A percentile compares a stretch with the other conserved stretches of the same genome.
phyloP scores from a whole-genome alignment of 2,797 vertebrate species.

The Oryzias sinensis region DNA sequence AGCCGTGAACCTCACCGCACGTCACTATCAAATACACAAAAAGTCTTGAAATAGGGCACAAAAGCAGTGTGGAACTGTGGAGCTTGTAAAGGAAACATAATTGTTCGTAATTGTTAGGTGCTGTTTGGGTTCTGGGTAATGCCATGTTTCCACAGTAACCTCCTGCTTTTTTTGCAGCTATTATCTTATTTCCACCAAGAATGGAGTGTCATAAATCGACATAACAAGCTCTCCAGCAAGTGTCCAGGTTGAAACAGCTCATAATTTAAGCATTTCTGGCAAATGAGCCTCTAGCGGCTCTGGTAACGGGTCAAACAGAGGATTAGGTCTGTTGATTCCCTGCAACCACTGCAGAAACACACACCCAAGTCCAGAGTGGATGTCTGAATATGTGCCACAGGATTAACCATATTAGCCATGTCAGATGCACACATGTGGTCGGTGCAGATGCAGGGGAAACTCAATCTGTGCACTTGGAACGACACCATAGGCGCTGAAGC shows the following conservation, averaged over 20 bases:
- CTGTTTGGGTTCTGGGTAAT: too few species aligned
- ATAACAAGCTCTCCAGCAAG: constrained; percentile 1
- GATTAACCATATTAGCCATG: constrained; percentile 59
- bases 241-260: not conserved
- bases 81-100: too few species aligned
- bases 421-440: constrained; percentile 57
- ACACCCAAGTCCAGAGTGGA: constrained; percentile 17
- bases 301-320: constrained; percentile 39
- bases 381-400: constrained; percentile 12
- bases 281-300: constrained; percentile 31
- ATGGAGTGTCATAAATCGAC: not conserved
- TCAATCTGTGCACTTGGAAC: constrained; percentile 49
- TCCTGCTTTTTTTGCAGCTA: too few species aligned
- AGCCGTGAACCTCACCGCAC: too few species aligned
- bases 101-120: too few species aligned
- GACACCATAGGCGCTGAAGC: constrained; percentile 40
- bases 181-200: not conserved
- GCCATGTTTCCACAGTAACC: too few species aligned
- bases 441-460: constrained; percentile 58
- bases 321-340: constrained; percentile 45
- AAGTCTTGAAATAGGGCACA: too few species aligned
- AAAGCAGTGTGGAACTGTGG: too few species aligned
- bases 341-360: constrained; percentile 24
- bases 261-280: not conserved
- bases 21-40: too few species aligned